Evolutionary conservation across 2,113 vertebrate genomes (phyloP), one percentile per base, ranked within the genome.

Genomic region (Corythaeola cristata): DNA sequence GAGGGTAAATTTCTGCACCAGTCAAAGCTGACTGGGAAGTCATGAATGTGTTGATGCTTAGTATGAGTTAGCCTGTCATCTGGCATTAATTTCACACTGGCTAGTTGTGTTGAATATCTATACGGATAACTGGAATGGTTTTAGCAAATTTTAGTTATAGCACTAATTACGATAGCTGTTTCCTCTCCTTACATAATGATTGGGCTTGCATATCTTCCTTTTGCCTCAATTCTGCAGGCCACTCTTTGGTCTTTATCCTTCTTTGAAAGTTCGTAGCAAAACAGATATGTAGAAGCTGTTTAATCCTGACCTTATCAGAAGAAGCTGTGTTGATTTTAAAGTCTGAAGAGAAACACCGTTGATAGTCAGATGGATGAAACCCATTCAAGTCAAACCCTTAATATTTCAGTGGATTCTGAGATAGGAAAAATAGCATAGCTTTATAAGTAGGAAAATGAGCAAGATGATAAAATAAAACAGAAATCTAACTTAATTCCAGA

Each of bases 61-160:
- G 24, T 20, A 44, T 8, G 27, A 28, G 20, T 52, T 52, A 44
- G n/a, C 23, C 6, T 90, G 28, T 37, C 37, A 23, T 67, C 52
- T 47, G 55, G 30, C 32, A n/a, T 5, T 76, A 26, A 52, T 72
- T 81, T 85, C 49, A 47, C 12, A 37, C 24, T 64, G 39, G 30
- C 10, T 63, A 33, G 14, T 15, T 69, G 6, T 50, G 33, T 68
- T 0, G 0, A 35, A 9, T 56, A 73, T 27, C 44, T 69, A 0
- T 80, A 15, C 6, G 69, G 33, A 59, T 26, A 76, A 27, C 5
- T 81, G 23, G 7, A 24, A 12, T 4, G 3, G 4, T 55, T 87
- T 45, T 85, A 63, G 28, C 13, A 71, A 27, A 8, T 55, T 50
- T 50, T 53, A 22, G 8, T 58, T 91, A 18, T 7, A 49, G 8